Evolutionary conservation across 2,797 vertebrate genomes (phyloP).

Genomic region (Alca torda): DNA sequence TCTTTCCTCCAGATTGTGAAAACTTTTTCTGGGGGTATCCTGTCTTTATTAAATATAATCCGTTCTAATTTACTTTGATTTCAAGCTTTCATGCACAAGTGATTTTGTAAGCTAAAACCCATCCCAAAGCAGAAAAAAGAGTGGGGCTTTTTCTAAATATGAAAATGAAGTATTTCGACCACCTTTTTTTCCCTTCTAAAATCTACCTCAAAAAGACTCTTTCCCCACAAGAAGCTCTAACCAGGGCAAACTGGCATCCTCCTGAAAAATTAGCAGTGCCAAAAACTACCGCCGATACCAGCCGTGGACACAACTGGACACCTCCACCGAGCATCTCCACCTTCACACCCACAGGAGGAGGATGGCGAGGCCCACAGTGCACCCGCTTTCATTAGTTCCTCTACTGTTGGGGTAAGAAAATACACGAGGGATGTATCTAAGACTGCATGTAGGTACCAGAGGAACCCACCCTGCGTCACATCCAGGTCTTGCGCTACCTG

Average conservation of each 20-base stretch:
- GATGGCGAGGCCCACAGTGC: neutral
- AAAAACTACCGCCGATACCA: neutral
- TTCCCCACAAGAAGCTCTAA: neutral
- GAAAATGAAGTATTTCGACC: neutral
- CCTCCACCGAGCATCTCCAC: neutral
- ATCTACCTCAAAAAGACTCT: neutral
- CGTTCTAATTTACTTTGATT: neutral
- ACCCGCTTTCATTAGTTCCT: too few relatives aligned
- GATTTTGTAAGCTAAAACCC: neutral
- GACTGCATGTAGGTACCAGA: neutral
- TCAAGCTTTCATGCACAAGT: neutral
- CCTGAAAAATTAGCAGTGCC: neutral
- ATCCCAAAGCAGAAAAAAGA: neutral
- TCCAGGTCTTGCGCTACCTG: neutral
- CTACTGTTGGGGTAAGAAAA: neutral
- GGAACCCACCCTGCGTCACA: neutral
- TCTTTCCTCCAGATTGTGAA: neutral
- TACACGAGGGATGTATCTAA: rapidly evolving
- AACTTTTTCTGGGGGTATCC: rapidly evolving
- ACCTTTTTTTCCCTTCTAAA: neutral
- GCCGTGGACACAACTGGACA: neutral
- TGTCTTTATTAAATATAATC: neutral
- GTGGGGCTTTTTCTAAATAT: neutral
- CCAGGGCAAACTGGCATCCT: neutral
- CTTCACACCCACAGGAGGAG: neutral